Base-by-base conservation (phyloP, 2,888 invertebrate species). In the Dermolepida albohirtum region DNA sequence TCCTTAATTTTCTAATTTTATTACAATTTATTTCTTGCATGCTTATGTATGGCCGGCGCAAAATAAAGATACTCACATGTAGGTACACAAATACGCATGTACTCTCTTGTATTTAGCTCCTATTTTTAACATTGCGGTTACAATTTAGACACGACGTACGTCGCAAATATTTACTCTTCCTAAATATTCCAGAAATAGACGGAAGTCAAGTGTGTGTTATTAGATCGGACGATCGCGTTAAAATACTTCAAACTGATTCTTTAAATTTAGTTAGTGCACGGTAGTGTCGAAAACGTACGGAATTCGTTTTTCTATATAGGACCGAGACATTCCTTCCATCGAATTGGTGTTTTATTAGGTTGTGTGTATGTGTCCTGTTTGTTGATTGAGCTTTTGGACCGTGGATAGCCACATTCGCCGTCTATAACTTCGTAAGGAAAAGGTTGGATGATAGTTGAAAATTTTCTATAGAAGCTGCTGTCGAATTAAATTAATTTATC, bases 121-220 rank as follows among this genome's bases (percentile, higher is more conserved):
- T 80, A 80, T 80, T 80, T 81, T 75, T 80, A 79, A 74, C 41
- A 68, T 57, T 65, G 68, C 64, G 71, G 73, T 74, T 62, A 47
- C 59, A 11, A 34, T 29, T 34, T 39, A 62, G 49, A 76, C 59
- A 51, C 72, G 81, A 81, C 80, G 55, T 74, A 78, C 79, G 79
- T 76, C 65, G 51, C 73, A 74, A 75, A 78, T 78, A 78, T 76
- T 78, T 78, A 78, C 75, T 72, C 75, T 76, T 76, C 74, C 73
- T 71, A 76, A 77, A 70, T 73, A 64, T 70, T 74, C 78, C 72
- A 67, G 75, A 79, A 80, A 80, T 80, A 80, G 75, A 71, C 65
- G 40, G 50, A 67, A 74, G 76, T 76, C 78, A 77, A 72, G 77
- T 76, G 77, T 76, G 77, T 65, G 64, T 71, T 74, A 72, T 79